Evolutionary conservation across 2,113 vertebrate genomes (phyloP).

Genomic region (Brachypodius melanocephalos): DNA sequence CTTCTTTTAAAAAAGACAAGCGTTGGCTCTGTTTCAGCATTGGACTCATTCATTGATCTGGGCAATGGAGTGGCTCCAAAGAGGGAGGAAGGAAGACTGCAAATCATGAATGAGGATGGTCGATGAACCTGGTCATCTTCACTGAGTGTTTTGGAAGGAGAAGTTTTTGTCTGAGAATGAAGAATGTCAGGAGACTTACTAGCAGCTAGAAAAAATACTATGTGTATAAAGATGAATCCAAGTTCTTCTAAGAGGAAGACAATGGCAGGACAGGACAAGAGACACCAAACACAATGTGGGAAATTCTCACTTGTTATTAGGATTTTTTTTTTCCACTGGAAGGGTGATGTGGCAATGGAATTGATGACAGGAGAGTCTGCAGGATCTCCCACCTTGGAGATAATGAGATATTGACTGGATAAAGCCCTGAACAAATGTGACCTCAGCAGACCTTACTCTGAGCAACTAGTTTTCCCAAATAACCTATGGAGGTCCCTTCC

Average conservation of each 20-base stretch:
- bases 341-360: neutral
- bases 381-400: neutral
- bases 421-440: neutral
- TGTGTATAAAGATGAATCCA: neutral
- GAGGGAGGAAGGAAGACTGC: neutral
- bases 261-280: neutral
- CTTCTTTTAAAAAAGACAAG: neutral
- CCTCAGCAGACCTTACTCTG: neutral
- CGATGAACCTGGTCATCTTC: neutral
- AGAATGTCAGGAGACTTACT: neutral
- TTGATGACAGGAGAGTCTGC: neutral
- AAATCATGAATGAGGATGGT: neutral
- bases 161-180: neutral
- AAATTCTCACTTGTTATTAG: neutral
- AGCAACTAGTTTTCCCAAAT: neutral
- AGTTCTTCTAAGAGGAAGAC: neutral
- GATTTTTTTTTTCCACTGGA: neutral
- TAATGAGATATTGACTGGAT: neutral
- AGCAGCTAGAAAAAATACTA: neutral
- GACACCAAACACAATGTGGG: neutral
- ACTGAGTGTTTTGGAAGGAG: neutral
- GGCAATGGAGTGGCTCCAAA: neutral
- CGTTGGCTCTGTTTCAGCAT: neutral
- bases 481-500: neutral
- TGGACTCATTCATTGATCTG: neutral